Base-by-base conservation (phyloP, 2,113 vertebrate genomes). In the Lanius collurio region DNA sequence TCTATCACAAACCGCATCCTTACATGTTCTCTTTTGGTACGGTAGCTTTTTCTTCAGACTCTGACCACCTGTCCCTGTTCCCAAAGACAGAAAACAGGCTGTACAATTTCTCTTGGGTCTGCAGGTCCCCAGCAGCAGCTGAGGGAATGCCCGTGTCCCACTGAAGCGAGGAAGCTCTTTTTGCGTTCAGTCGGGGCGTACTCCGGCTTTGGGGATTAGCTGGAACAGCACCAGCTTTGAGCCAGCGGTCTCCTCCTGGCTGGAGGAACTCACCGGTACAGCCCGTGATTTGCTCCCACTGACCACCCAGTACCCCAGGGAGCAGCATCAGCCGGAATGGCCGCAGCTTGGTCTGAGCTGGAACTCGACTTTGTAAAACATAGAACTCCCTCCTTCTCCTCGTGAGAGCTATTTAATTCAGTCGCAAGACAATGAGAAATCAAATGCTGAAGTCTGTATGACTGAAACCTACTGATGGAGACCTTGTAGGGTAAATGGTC, bases 161-260 rank as follows among this genome's bases (percentile, higher is more conserved):
- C 33, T 35, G 41, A 20, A 52, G 21, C 8, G 8, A 7, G 26
- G 20, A 22, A 24, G n/a, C 21, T 19, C 13, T 8, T 41, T 27
- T 24, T 0, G 9, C 30, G 41, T n/a, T 16, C 15, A 1, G 12
- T 4, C 18, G 8, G 41, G 8, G 31, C 10, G n/a, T 3, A 1
- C 24, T 44, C 23, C 9, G 39, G 7, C 12, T 60, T 42, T 46
- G 57, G 42, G n/a, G 33, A 21, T 67, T 12, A 7, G 5, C 49
- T 50, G 41, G 21, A 10, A 22, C 9, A 21, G 22, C 27, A 3
- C 9, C 42, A 4, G 26, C 35, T 26, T 9, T n/a, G 33, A 5
- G 15, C 17, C 47, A 39, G 1, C 13, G 31, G 50, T 28, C n/a
- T 44, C 11, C 13, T 42, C 21, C n/a, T 5, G 17, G 28, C 42